A percentile compares a stretch with the other conserved stretches of the same genome.
These are phyloP conservation scores for Portunus trituberculatus DNA, from an alignment of 1,140 invertebrate species.

Conservation along the genomic window DNA sequence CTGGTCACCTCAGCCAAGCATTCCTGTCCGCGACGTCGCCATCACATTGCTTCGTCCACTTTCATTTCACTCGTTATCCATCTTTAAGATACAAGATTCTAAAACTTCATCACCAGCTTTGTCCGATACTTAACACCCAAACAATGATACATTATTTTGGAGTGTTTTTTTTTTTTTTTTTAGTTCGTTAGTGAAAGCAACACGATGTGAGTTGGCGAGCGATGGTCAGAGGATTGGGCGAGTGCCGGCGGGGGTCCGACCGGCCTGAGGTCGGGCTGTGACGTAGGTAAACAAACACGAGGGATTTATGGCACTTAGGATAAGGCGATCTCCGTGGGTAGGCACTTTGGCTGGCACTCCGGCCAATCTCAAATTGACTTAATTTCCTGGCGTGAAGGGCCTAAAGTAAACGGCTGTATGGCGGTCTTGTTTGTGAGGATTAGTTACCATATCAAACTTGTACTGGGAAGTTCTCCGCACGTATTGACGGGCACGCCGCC, in stretches of 20 bases:
- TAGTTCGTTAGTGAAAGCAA: neutral
- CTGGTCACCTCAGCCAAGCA: neutral
- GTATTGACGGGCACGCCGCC: neutral
- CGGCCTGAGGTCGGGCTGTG: slow-evolving; percentile 55
- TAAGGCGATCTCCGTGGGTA: slow-evolving; percentile 73
- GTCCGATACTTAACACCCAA: neutral
- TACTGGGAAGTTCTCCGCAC: neutral
- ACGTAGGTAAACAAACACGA: slow-evolving; percentile 72
- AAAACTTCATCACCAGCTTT: neutral
- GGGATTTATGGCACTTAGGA: slow-evolving; percentile 73
- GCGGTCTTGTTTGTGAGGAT: slow-evolving; percentile 2
- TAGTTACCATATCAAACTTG: neutral
- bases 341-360: slow-evolving; percentile 57
- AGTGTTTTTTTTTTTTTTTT: too few species aligned
- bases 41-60: neutral
- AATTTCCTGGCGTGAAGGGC: slow-evolving; percentile 61
- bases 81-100: neutral
- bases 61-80: neutral
- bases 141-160: too few species aligned
- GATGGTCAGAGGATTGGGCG: neutral
- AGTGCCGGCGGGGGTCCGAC: slow-evolving; percentile 24
- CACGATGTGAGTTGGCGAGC: neutral
- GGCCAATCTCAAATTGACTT: slow-evolving; percentile 62
- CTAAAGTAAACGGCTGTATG: slow-evolving; percentile 24
- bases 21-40: neutral